Percentiles rank a stretch among this genome's conserved stretches.
phyloP scores from a whole-genome alignment of 2,113 vertebrate genomes.

The Psammodynastes pulverulentus region DNA sequence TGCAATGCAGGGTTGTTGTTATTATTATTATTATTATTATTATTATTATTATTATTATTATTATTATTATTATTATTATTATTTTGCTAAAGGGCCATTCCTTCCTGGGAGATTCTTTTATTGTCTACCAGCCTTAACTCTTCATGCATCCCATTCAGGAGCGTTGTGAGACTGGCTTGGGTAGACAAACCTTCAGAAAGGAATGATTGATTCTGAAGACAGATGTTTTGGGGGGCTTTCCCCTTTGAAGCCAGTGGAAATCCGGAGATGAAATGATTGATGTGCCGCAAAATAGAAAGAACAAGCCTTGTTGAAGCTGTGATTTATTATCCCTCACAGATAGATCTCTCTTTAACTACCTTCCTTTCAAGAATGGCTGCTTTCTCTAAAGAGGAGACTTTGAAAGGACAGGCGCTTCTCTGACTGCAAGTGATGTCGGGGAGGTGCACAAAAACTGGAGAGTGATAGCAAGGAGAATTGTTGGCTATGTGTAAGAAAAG shows the following conservation, averaged over 20 bases:
- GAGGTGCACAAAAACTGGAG: not conserved
- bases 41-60: too few relatives aligned
- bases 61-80: too few relatives aligned
- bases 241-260: not conserved
- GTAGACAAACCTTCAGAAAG: not conserved
- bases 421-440: not conserved
- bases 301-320: slow-evolving; percentile 4
- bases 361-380: not conserved
- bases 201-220: not conserved
- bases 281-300: slow-evolving; percentile 31
- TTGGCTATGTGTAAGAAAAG: not conserved
- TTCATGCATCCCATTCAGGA: not conserved
- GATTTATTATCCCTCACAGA: not conserved
- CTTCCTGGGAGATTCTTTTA: not conserved
- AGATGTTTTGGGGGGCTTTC: not conserved
- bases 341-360: not conserved
- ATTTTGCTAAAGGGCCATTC: not conserved
- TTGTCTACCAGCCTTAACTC: not conserved
- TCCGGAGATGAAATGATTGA: not conserved
- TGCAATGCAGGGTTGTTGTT: not conserved
- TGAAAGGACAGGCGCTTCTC: not conserved
- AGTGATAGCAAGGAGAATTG: not conserved
- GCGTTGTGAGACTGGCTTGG: not conserved
- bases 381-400: not conserved
- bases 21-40: too few relatives aligned